These are phyloP conservation scores for Hofmannophila pseudospretella DNA, from an alignment of 2,888 invertebrate genomes.

Conservation along the genomic window DNA sequence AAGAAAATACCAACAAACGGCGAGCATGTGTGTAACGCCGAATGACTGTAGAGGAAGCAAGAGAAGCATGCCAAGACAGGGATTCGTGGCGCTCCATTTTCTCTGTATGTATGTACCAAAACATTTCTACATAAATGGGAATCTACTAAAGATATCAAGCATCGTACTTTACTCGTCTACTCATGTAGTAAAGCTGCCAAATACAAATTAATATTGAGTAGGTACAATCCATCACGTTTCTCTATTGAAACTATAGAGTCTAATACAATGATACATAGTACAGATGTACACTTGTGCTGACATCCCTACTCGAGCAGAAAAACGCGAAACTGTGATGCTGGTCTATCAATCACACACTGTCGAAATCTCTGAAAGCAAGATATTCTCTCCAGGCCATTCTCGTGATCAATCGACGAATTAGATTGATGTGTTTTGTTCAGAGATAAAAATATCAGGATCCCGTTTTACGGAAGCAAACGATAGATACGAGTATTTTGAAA, in stretches of 20 bases:
- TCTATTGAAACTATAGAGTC: neutral
- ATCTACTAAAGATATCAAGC: no score
- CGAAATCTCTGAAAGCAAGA: slow-evolving; percentile 1
- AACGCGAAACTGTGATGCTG: neutral
- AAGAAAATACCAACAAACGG: no score
- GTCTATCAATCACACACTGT: slow-evolving; percentile 8
- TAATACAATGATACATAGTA: no score
- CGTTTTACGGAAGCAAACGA: no score
- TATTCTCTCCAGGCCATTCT: slow-evolving; percentile 16
- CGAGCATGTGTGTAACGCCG: no score
- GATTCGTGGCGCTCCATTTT: no score
- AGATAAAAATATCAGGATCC: neutral
- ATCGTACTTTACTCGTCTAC: neutral
- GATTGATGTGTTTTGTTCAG: slow-evolving; percentile 29
- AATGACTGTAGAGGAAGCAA: no score
- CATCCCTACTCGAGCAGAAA: neutral
- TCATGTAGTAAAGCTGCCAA: neutral
- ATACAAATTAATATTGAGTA: neutral
- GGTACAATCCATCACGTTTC: neutral
- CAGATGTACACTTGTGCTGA: neutral
- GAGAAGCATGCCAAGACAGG: no score
- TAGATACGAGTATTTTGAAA: no score
- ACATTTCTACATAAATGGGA: no score
- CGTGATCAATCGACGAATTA: slow-evolving; percentile 37
- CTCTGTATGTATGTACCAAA: no score